Evolutionary conservation across 2,113 vertebrate genomes (phyloP), one percentile per base, ranked within the genome.

Genomic region (Bagarius yarrelli): DNA sequence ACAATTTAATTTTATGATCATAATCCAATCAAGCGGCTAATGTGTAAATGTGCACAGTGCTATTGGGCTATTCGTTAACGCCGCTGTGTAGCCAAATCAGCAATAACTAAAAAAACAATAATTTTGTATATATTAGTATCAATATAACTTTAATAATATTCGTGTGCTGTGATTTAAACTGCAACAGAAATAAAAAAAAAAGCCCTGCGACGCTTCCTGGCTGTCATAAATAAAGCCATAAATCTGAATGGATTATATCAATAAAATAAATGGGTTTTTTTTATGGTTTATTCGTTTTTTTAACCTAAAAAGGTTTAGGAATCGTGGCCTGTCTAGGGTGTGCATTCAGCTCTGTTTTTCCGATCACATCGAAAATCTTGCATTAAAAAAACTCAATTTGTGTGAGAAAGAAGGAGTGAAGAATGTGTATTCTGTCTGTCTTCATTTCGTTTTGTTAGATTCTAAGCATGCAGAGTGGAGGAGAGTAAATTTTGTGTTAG

Each of bases 381-480:
- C 77, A 30, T n/a, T 8, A 21, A 59, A 56, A 30, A 44, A 32
- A n/a, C n/a, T n/a, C 15, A 30, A 55, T 52, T 2, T 71, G 15
- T 71, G 47, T 71, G 25, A 30, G 69, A 52, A 52, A 52, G 69
- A 71, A 52, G 8, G 16, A 52, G 47, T 21, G 8, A 25, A 83
- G 36, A 36, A 30, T 71, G 34, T 44, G 12, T 66, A 21, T 76
- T 76, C 12, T 57, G 36, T 40, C 34, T 67, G 23, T 69, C 40
- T 82, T 77, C 11, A 78, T 55, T 83, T 34, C 63, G 52, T 80
- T 78, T 8, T 40, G 79, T 80, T 66, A 79, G 78, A 84, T 85
- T 85, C 82, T 83, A 55, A 82, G 86, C 86, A 85, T 87, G 86
- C 84, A 77, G 83, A 83, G 81, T 83, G 81, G 76, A 73, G 81